These are phyloP conservation scores for Pseudomyrmex pallidus DNA, from an alignment of 1,140 invertebrate species.

Conservation along the genomic window DNA sequence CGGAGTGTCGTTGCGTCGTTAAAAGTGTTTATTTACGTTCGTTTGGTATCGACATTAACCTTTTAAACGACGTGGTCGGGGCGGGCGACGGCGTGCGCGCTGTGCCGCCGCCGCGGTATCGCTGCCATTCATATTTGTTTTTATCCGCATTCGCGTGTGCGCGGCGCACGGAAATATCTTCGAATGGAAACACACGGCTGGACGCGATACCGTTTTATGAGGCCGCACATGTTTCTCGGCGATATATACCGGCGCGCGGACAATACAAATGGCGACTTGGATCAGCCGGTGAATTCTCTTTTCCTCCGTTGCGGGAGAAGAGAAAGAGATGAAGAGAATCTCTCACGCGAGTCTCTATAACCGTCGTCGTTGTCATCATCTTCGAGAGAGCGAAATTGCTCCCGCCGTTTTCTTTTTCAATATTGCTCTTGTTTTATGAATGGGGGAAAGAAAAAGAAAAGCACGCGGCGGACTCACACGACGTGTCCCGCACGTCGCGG, in stretches of 20 bases:
- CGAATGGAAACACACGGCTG: slow-evolving; percentile 38
- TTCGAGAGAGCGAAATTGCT: slow-evolving; percentile 28
- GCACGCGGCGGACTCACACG: slow-evolving; percentile 40
- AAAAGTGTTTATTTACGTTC: slow-evolving; percentile 52
- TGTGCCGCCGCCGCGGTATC: slow-evolving; percentile 25
- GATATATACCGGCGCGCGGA: slow-evolving; percentile 29
- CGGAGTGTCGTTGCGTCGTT: slow-evolving; percentile 18
- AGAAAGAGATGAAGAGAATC: background rate
- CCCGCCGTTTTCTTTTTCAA: slow-evolving; percentile 46
- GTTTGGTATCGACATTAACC: slow-evolving; percentile 55
- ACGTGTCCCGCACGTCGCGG: slow-evolving; percentile 10
- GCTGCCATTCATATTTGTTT: slow-evolving; percentile 59
- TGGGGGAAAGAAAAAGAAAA: slow-evolving; percentile 19
- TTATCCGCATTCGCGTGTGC: slow-evolving; percentile 46
- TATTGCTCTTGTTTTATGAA: slow-evolving; percentile 52
- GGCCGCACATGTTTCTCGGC: slow-evolving; percentile 40
- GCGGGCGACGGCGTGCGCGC: background rate
- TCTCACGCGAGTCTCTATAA: too few relatives aligned
- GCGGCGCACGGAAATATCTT: slow-evolving; percentile 51
- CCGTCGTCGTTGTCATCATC: too few relatives aligned
- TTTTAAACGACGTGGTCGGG: slow-evolving; percentile 54
- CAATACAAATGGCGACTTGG: slow-evolving; percentile 44
- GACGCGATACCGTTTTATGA: slow-evolving; percentile 56
- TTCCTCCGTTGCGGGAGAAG: background rate
- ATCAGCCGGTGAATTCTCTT: slow-evolving; percentile 45